Evolutionary conservation across 2,888 invertebrate genomes (phyloP), one percentile per base, ranked within the genome.

Genomic region (Horisme vitalbata): DNA sequence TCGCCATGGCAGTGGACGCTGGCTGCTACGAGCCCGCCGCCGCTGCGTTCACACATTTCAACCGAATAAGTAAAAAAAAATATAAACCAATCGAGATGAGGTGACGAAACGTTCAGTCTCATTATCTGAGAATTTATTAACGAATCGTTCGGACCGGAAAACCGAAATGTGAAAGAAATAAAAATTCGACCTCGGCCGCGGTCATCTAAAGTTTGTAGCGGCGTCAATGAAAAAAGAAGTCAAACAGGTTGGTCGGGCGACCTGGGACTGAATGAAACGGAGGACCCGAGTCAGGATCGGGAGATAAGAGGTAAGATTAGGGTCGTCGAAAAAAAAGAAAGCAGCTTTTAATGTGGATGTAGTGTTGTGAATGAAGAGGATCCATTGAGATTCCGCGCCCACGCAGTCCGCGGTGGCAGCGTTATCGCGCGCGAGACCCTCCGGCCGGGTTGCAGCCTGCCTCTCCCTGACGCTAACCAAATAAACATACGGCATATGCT

Each of bases 121-220:
- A 88, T 89, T 88, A 89, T 89, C 88, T 86, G 86, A 83, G 88
- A 89, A 89, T 89, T 89, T 89, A 89, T 89, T 89, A 89, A 89
- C 88, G 88, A 89, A 87, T 87, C 86, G 87, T 59, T 63, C 76
- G 77, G 86, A 88, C 88, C 88, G 88, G 88, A 87, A 88, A 89
- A 89, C 88, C 86, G 63, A 89, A 87, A 88, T 85, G 87, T 85
- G 85, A 87, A 88, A 87, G 83, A 88, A 88, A 88, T 87, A 88
- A 88, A 88, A 87, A 86, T 84, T 83, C 86, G 86, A 87, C 87
- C 87, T 87, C 87, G 78, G 82, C 79, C 83, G 86, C 87, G 88
- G 88, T 87, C 87, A 88, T 83, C 85, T 78, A 76, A 83, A 79
- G 83, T 83, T 83, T 76, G 83, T 85, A 83, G 46, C 83, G 85